phyloP scores from a whole-genome alignment of 2,888 invertebrate species.

The Mimachlamys varia region DNA sequence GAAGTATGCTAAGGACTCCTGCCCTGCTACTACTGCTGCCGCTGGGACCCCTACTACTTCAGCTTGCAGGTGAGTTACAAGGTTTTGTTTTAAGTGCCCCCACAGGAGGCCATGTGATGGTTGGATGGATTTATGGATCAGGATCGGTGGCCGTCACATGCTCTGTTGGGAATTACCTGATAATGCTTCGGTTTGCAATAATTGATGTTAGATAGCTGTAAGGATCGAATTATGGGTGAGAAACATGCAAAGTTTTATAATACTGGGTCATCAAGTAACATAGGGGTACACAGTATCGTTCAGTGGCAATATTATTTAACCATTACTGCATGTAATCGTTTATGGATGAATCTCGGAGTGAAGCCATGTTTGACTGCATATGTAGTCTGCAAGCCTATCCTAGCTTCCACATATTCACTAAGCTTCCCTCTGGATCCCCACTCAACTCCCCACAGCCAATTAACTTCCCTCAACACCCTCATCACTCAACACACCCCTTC shows the following conservation, averaged over 20 bases:
- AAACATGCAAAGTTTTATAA: not conserved
- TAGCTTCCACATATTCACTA: too few species aligned
- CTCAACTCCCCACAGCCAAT: too few species aligned
- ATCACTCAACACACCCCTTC: too few species aligned
- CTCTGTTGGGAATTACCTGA: not conserved
- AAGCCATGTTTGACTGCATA: too few species aligned
- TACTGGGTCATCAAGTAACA: not conserved
- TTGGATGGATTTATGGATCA: not conserved
- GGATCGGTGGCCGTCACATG: not conserved
- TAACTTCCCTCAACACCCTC: too few species aligned
- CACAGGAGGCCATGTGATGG: not conserved
- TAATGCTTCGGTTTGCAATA: not conserved
- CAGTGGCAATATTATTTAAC: too few species aligned
- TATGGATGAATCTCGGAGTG: too few species aligned
- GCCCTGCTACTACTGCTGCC: conserved; percentile 2
- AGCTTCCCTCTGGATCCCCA: too few species aligned
- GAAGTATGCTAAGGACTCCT: conserved; percentile 3
- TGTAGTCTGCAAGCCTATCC: too few species aligned
- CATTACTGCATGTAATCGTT: too few species aligned
- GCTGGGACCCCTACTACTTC: conserved; percentile 14
- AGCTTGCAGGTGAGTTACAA: not conserved
- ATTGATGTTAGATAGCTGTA: not conserved
- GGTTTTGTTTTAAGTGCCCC: conserved; percentile 11
- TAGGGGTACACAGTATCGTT: not conserved
- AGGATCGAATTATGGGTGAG: conserved; percentile 1